These are phyloP conservation scores for rat (Rattus norvegicus) DNA, from an alignment of 2,113 vertebrate species.

Conservation along the genomic window DNA sequence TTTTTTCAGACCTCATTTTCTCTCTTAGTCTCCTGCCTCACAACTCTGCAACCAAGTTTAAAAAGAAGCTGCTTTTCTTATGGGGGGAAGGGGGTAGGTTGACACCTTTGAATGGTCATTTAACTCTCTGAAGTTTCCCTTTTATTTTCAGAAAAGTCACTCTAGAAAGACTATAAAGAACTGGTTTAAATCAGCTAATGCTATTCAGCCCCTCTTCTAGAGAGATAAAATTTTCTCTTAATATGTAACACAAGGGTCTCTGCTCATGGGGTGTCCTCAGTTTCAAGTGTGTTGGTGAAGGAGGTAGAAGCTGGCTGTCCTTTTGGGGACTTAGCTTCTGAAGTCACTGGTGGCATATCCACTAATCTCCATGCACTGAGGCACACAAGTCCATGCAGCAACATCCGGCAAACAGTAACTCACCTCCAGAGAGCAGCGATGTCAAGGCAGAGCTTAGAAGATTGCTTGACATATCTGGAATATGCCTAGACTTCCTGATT, in stretches of 20 bases:
- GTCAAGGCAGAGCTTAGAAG: not conserved
- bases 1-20: not conserved
- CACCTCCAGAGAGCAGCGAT: fast-evolving
- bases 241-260: not conserved
- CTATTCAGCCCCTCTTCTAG: not conserved
- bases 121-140: not conserved
- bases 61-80: not conserved
- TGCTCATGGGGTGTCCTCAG: not conserved
- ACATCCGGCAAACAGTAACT: fast-evolving
- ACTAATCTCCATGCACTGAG: fast-evolving
- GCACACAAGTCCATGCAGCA: too few species aligned
- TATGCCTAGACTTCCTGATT: not conserved
- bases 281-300: fast-evolving
- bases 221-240: not conserved
- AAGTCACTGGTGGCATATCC: not conserved
- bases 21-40: not conserved
- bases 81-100: not conserved
- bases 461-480: too few species aligned
- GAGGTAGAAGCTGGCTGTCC: not conserved
- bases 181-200: not conserved
- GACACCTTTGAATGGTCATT: not conserved
- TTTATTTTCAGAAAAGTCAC: not conserved
- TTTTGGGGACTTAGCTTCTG: not conserved
- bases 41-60: not conserved
- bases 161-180: not conserved